Conservation (phyloP, 2,888 invertebrate species). For the Nineta flava region DNA sequence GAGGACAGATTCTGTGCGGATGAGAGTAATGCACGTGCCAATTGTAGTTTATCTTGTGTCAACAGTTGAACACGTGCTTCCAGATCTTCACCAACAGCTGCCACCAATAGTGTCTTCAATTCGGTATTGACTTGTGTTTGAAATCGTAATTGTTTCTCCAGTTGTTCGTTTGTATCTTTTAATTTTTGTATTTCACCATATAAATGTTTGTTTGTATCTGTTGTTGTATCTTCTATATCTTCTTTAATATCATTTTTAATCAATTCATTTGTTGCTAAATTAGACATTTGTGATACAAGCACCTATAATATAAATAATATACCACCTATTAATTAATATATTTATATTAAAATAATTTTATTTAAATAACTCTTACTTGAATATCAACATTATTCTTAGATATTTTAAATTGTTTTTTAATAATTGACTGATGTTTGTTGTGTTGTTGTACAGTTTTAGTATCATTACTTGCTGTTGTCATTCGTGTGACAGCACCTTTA, state of each 20-base stretch:
- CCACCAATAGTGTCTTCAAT: conserved; percentile 80
- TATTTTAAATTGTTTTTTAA: conserved; percentile 22
- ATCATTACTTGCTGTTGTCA: conserved; percentile 25
- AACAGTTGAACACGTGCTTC: conserved; percentile 77
- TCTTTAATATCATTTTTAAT: conserved; percentile 23
- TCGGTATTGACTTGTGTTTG: conserved; percentile 84
- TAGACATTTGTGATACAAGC: conserved; percentile 53
- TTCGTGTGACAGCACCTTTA: conserved; percentile 68
- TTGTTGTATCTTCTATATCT: background rate
- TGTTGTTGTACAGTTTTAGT: too few species aligned
- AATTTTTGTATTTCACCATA: conserved; percentile 45
- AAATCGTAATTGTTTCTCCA: conserved; percentile 70
- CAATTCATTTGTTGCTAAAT: conserved; percentile 46
- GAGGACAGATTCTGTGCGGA: conserved; percentile 74
- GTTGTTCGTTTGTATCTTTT: conserved; percentile 49
- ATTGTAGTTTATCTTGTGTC: conserved; percentile 80
- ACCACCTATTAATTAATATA: conserved; percentile 33
- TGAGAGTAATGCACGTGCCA: conserved; percentile 70
- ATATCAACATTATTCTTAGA: conserved; percentile 31
- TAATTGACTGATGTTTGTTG: conserved; percentile 22
- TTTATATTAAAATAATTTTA: conserved; percentile 11
- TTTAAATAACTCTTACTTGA: conserved; percentile 15
- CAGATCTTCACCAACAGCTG: conserved; percentile 89
- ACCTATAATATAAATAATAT: conserved; percentile 41
- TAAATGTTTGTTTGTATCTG: conserved; percentile 32